Base-by-base conservation (phyloP, 2,888 invertebrate genomes). In the Digitonthophagus gazella region DNA sequence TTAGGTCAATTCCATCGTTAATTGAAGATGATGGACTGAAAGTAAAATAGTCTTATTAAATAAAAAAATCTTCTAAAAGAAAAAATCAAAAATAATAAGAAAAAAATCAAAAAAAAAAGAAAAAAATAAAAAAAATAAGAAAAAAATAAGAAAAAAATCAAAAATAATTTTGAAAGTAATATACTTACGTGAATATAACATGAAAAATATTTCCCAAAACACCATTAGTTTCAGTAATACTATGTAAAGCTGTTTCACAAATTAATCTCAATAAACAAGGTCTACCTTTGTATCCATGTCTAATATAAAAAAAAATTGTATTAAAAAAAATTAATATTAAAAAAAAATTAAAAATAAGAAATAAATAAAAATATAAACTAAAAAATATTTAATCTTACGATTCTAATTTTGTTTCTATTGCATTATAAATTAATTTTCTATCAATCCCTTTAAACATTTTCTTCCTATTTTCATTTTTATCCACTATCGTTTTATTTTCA, bases 161-260 rank as follows among this genome's bases (percentile, higher is more conserved):
- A 19, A 18, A 28, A 64, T 65, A 65, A 66, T n/a, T 65, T 56
- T 14, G 8, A 57, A 14, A 6, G n/a, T 28, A 11, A 6, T 18
- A 55, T 8, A 85, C 87, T 87, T 83, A 91, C 87, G 90, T 90
- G 78, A 93, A 86, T 77, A 93, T 81, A 75, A 91, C 87, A 83
- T 91, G 90, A 72, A 91, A 83, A 78, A 93, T 85, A 84, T 93
- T 91, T 22, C 89, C 91, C 69, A 92, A 84, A 8, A 91, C 90
- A 72, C 89, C 88, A 64, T 76, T 78, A 74, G 86, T 86, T 78
- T 88, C 86, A 74, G 84, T 85, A 76, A 92, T 86, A 65, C 91
- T 89, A 71, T 86, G 84, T 73, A 88, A 87, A 0, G 91, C 90
- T 28, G 90, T 88, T 79, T 93, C 92, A 79, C 93, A 93, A 78